phyloP scores from a whole-genome alignment of 2,797 vertebrate genomes.

The Sternotherus odoratus region DNA sequence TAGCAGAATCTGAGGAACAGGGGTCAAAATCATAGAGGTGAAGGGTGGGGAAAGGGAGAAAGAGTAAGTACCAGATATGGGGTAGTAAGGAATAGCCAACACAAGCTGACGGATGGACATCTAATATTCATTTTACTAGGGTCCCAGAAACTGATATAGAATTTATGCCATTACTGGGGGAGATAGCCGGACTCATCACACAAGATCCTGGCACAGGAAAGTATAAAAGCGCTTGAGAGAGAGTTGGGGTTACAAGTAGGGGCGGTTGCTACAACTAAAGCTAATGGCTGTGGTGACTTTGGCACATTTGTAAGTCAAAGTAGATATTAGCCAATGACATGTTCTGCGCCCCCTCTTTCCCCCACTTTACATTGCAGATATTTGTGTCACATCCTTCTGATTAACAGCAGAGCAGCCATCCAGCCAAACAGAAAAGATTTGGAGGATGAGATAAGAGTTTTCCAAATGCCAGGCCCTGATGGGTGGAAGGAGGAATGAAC shows the following conservation, averaged over 20 bases:
- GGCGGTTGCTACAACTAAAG: neutral
- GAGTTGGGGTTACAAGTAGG: neutral
- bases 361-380: neutral
- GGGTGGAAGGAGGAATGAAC: neutral
- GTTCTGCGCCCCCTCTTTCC: no score
- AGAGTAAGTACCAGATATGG: neutral
- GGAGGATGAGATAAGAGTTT: neutral
- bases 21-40: neutral
- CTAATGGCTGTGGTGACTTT: neutral
- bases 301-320: neutral
- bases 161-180: neutral
- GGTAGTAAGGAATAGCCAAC: neutral
- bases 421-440: neutral
- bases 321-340: neutral
- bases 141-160: neutral
- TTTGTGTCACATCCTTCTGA: neutral
- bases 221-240: neutral
- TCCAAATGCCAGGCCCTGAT: neutral
- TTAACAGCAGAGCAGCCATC: neutral
- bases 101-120: neutral
- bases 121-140: neutral
- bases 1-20: neutral
- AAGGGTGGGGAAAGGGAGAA: neutral
- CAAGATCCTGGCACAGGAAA: neutral
- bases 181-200: neutral